Evolutionary conservation across 2,888 invertebrate species (phyloP).

Genomic region (Campopleginae sp.): DNA sequence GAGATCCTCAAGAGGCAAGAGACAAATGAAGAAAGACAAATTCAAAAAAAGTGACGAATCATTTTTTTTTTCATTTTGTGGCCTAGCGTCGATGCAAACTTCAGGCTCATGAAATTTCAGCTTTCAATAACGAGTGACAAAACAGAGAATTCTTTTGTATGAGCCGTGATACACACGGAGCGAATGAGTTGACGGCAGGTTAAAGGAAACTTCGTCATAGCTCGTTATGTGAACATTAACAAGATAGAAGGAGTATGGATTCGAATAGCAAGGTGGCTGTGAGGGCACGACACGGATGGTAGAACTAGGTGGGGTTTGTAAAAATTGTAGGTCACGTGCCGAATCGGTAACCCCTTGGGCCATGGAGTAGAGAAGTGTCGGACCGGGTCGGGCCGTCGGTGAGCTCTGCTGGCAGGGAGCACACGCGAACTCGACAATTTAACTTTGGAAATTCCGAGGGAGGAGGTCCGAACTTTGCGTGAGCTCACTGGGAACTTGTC

Average conservation of each 20-base stretch:
- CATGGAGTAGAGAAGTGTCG: constrained; percentile 29
- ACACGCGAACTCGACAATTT: constrained; percentile 69
- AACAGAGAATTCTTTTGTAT: neutral
- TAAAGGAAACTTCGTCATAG: neutral
- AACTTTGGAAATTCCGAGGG: constrained; percentile 68
- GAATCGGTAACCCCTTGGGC: constrained; percentile 60
- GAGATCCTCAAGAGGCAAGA: no score
- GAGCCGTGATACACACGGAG: neutral
- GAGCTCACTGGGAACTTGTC: constrained; percentile 76
- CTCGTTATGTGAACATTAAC: constrained; percentile 9
- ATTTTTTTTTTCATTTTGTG: no score
- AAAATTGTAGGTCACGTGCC: constrained; percentile 68
- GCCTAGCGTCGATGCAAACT: no score
- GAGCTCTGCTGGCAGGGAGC: constrained; percentile 45
- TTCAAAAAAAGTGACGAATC: no score
- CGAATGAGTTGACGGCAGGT: neutral
- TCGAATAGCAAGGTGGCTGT: constrained; percentile 1
- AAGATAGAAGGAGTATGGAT: constrained; percentile 5
- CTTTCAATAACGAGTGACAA: neutral
- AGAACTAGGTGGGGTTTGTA: constrained; percentile 24
- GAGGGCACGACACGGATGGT: constrained; percentile 19
- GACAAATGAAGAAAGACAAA: no score
- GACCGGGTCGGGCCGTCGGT: constrained; percentile 38
- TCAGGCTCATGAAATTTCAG: constrained; percentile 5
- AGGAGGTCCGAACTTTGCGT: constrained; percentile 67